These are phyloP conservation scores for Aphrocallistes beatrix DNA, from an alignment of 37 sponge, comb jelly and placozoan genomes.

Conservation along the genomic window DNA sequence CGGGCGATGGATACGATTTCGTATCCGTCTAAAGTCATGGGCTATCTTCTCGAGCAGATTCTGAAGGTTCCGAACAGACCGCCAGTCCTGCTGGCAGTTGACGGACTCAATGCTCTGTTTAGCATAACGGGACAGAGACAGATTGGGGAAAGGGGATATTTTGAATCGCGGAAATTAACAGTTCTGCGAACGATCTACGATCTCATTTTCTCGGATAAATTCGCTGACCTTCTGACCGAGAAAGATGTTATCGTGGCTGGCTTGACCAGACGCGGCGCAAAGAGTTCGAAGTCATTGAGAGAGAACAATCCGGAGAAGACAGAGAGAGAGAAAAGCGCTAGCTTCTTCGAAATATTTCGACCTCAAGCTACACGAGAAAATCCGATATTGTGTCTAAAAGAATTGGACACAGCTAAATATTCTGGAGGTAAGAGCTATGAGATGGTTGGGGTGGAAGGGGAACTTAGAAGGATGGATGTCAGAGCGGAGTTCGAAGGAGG, in stretches of 20 bases:
- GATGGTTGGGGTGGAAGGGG: background rate
- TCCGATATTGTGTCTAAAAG: background rate
- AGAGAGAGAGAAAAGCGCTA: background rate
- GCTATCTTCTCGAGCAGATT: background rate
- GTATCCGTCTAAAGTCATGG: background rate
- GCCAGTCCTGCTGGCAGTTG: background rate
- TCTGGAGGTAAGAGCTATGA: background rate
- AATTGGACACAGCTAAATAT: background rate
- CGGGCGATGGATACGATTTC: background rate
- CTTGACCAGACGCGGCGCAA: background rate
- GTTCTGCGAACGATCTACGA: slow-evolving; percentile 3
- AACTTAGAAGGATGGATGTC: background rate
- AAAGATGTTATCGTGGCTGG: background rate
- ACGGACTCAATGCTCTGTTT: background rate
- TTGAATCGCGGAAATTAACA: background rate
- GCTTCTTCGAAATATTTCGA: background rate
- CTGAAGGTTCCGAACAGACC: background rate
- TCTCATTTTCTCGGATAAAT: background rate
- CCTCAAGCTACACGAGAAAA: background rate
- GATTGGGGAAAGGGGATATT: background rate
- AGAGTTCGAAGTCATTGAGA: background rate
- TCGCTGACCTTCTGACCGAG: background rate
- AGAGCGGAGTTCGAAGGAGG: background rate
- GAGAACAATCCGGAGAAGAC: background rate
- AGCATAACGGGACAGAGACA: background rate